Conservation (phyloP, 2,888 invertebrate species). For the Phrixothrix hirtus region DNA sequence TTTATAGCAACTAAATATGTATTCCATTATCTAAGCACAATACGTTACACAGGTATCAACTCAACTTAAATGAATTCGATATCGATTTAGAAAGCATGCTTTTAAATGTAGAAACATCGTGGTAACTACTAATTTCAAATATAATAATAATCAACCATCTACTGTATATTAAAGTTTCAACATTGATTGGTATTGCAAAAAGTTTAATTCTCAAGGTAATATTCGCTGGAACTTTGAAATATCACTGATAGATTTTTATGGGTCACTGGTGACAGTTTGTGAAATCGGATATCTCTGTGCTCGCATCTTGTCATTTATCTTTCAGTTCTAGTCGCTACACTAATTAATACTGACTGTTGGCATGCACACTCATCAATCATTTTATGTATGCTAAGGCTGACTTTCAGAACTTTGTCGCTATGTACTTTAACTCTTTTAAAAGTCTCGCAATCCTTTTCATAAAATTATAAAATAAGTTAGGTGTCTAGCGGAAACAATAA, state of each 20-base stretch:
- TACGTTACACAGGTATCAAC: slow-evolving; percentile 19
- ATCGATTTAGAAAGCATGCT: slow-evolving; percentile 9
- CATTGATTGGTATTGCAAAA: not conserved
- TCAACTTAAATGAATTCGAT: slow-evolving; percentile 20
- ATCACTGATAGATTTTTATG: slow-evolving; percentile 14
- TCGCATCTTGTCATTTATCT: slow-evolving; percentile 24
- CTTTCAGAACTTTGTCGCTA: slow-evolving; percentile 15
- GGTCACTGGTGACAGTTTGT: slow-evolving; percentile 11
- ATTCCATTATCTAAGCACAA: slow-evolving; percentile 19
- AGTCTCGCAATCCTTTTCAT: too few relatives aligned
- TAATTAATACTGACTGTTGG: slow-evolving; percentile 34
- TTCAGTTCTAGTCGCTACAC: slow-evolving; percentile 27
- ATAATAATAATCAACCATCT: not conserved
- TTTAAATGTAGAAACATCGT: slow-evolving; percentile 15
- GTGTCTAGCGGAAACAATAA: too few relatives aligned
- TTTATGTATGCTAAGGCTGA: slow-evolving; percentile 30
- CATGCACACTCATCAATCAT: slow-evolving; percentile 33
- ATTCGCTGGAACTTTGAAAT: too few relatives aligned
- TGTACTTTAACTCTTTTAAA: too few relatives aligned
- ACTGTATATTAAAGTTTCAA: not conserved
- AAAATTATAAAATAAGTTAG: too few relatives aligned
- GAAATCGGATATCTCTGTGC: slow-evolving; percentile 17
- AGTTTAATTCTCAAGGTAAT: too few relatives aligned
- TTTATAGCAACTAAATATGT: slow-evolving; percentile 16
- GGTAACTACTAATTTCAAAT: not conserved